Conservation (phyloP, 2,797 vertebrate species). For the Lithobates sylvaticus region DNA sequence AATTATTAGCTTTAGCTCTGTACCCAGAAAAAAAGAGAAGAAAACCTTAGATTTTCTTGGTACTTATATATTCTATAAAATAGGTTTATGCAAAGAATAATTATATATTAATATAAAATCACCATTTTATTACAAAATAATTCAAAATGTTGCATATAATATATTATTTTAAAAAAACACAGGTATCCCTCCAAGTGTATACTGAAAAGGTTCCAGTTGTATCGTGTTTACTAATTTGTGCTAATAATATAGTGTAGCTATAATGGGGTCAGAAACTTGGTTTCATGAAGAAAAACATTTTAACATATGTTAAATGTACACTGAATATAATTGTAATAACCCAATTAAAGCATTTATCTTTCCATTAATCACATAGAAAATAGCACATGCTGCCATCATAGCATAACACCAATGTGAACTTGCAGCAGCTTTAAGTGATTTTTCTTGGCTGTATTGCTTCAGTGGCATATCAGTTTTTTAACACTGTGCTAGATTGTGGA, state of each 20-base stretch:
- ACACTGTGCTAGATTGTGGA: slow-evolving; percentile 12
- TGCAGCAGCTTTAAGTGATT: slow-evolving; percentile 14
- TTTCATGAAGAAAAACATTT: slow-evolving; percentile 1
- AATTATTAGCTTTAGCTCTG: too few relatives aligned
- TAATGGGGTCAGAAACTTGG: slow-evolving; percentile 22
- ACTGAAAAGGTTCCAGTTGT: too few relatives aligned
- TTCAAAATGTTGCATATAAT: too few relatives aligned
- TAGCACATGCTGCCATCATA: neutral
- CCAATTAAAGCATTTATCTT: slow-evolving; percentile 2
- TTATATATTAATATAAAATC: too few relatives aligned
- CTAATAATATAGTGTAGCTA: slow-evolving; percentile 1
- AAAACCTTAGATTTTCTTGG: too few relatives aligned
- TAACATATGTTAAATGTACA: neutral
- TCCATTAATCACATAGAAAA: slow-evolving; percentile 27
- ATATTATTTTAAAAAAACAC: too few relatives aligned
- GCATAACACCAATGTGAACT: neutral
- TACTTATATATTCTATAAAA: too few relatives aligned
- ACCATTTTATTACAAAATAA: too few relatives aligned
- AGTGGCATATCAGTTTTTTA: slow-evolving; percentile 1
- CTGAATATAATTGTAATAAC: slow-evolving; percentile 2
- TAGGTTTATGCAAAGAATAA: too few relatives aligned
- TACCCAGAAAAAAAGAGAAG: too few relatives aligned
- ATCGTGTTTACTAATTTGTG: too few relatives aligned
- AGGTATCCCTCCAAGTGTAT: too few relatives aligned
- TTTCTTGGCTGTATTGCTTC: slow-evolving; percentile 16